phyloP scores from a whole-genome alignment of 2,797 vertebrate genomes.

The Setipinna tenuifilis region DNA sequence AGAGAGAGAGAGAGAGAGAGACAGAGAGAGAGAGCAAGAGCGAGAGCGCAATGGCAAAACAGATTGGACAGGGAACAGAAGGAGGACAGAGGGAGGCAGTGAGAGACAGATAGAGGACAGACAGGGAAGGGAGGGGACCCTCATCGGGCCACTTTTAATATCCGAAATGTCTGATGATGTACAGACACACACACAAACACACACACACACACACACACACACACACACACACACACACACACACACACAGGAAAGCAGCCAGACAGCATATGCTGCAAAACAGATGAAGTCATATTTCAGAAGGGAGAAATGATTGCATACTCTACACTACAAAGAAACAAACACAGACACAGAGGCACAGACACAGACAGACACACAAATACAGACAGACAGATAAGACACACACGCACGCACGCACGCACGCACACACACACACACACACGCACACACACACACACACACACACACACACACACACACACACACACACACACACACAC shows the following conservation, averaged over 20 bases:
- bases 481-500: neutral
- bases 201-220: conserved; percentile 22
- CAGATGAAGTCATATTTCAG: conserved; percentile 18
- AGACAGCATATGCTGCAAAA: neutral
- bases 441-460: too few relatives aligned
- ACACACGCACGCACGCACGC: neutral
- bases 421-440: neutral
- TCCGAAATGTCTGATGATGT: neutral
- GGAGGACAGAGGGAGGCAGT: neutral
- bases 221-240: conserved; percentile 31
- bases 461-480: too few relatives aligned
- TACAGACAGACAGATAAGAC: too few relatives aligned
- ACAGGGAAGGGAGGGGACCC: neutral
- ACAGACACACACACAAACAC: conserved; percentile 19
- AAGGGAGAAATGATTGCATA: conserved; percentile 7
- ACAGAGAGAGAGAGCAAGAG: neutral
- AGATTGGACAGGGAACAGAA: neutral
- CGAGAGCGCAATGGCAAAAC: neutral
- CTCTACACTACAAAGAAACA: too few relatives aligned
- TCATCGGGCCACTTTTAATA: neutral
- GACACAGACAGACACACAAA: too few relatives aligned
- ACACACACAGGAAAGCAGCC: neutral
- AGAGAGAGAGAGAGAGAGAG: neutral
- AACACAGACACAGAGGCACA: too few relatives aligned
- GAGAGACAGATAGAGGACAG: neutral